These are phyloP conservation scores for Ramphastos sulfuratus DNA, from an alignment of 2,113 vertebrate species.

Conservation along the genomic window DNA sequence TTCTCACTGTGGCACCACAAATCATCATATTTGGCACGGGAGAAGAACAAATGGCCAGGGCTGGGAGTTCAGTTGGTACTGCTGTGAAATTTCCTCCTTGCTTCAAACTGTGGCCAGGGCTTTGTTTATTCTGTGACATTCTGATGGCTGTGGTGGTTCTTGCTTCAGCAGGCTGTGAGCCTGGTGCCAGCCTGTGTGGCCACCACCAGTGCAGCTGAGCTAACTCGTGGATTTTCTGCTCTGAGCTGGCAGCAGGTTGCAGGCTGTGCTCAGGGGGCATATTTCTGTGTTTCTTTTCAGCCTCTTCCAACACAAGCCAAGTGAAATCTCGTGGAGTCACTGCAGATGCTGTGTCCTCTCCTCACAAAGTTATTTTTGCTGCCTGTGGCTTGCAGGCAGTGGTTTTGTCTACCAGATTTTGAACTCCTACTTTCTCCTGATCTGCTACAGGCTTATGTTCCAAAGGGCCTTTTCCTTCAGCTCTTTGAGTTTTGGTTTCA, in stretches of 20 bases:
- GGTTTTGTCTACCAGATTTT: not conserved
- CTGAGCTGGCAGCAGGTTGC: not conserved
- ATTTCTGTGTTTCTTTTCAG: accelerated
- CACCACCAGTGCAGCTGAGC: accelerated
- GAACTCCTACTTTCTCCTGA: not conserved
- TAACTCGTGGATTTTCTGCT: accelerated
- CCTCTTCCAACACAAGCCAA: not conserved
- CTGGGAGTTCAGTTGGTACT: not conserved
- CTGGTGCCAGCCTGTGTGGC: not conserved
- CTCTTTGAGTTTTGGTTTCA: not conserved
- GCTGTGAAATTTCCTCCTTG: not conserved
- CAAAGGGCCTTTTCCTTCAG: not conserved
- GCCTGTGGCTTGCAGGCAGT: not conserved
- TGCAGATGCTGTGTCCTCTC: not conserved
- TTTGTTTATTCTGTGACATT: not conserved
- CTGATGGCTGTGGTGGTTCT: not conserved
- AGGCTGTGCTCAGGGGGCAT: not conserved
- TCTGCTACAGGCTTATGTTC: not conserved
- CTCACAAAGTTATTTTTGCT: not conserved
- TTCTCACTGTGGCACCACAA: not conserved
- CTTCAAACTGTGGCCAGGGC: not conserved
- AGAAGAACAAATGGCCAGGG: not conserved
- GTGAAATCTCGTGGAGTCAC: not conserved
- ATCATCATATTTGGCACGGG: not conserved
- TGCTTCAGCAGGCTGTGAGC: not conserved